A percentile compares a stretch with the other conserved stretches of the same genome.
phyloP scores from a whole-genome alignment of 2,113 vertebrate species.

The Phasianus colchicus region DNA sequence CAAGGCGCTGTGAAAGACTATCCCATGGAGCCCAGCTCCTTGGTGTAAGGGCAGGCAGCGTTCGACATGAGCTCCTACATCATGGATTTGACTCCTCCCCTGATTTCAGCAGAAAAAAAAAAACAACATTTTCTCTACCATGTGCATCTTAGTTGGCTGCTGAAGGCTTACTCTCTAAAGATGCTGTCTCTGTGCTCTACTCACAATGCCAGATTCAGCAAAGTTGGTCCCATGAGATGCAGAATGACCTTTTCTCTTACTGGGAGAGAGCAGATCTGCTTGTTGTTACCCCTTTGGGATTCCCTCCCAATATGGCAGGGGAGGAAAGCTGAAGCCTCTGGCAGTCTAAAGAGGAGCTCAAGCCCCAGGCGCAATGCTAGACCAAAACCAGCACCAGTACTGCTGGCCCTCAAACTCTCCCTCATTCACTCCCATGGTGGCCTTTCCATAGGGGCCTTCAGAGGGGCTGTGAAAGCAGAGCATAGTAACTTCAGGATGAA shows the following conservation, averaged over 20 bases:
- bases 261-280: background rate
- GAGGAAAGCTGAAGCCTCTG: background rate
- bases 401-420: background rate
- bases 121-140: background rate
- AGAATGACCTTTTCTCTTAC: background rate
- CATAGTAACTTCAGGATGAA: background rate
- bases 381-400: background rate
- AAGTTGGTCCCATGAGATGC: background rate
- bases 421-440: background rate
- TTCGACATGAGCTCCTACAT: background rate
- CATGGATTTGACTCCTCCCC: background rate
- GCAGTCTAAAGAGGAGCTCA: background rate
- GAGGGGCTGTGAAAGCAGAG: background rate
- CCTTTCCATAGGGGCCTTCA: background rate
- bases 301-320: background rate
- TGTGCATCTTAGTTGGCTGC: background rate
- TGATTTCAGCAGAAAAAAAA: background rate
- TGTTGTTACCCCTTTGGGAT: background rate
- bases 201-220: background rate
- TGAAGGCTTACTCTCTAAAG: background rate
- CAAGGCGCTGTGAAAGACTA: background rate
- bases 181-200: background rate
- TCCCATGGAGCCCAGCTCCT: background rate
- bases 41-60: accelerated
- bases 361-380: background rate